Evolutionary conservation across 2,113 vertebrate species (phyloP), one percentile per base, ranked within the genome.

Genomic region (Mesoclemmys tuberculata): DNA sequence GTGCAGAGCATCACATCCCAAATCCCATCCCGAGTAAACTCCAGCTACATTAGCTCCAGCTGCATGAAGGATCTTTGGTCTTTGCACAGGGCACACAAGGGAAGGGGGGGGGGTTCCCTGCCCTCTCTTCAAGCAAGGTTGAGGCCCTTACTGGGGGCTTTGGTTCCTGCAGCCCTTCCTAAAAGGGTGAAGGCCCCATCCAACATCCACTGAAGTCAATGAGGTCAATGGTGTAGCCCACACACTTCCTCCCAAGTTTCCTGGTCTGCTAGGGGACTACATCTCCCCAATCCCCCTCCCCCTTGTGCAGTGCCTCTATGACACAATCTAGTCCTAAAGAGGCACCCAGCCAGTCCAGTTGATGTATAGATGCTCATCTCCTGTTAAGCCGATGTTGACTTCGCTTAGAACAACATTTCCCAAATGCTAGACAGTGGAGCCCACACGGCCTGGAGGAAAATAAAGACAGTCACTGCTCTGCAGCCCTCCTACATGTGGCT

Each of bases 291-390:
- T 19, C 64, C 64, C 19, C 64, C n/a, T 38, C 35, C 16, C 31
- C 6, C 35, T 18, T 38, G 61, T 3, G 4, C 64, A n/a, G 35
- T 68, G 35, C 18, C 35, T 0, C 0, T 46, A 38, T 68, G 41
- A 31, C 14, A 1, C 0, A 0, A 74, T 26, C 52, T 18, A 55
- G 26, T 55, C 52, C n/a, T 56, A 56, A 5, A 44, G 55, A 2
- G 12, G 8, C 41, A 10, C 52, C 5, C 8, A 14, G 1, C 90
- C 21, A 18, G 41, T 78, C n/a, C 2, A 2, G 2, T 22, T n/a
- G 68, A 16, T 46, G 87, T 8, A 8, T 19, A 35, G 5, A 9
- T 38, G 52, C 71, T 24, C 11, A 19, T 5, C 46, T 18, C 48
- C 2, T 2, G 5, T 5, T 11, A 82, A 80, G 80, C 88, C 13